Evolutionary conservation across 2,113 vertebrate genomes (phyloP), one percentile per base, ranked within the genome.

Genomic region (Antigone vipio): DNA sequence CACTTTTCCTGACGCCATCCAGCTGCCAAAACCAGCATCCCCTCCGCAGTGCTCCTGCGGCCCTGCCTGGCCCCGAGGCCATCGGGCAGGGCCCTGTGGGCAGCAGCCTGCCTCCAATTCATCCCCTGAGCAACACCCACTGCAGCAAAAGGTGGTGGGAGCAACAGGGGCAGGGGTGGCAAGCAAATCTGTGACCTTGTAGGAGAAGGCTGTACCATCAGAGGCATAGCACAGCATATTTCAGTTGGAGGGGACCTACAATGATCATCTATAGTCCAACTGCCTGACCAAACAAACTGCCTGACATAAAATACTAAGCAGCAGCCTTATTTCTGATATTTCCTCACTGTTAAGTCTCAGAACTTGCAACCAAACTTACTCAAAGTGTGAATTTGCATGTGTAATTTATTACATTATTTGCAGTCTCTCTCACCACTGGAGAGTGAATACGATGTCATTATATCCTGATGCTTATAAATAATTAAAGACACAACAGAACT

Each of bases 81-180:
- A 24, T 3, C 1, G 2, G 38, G 42, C 38, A 75, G n/a, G 11
- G 45, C 20, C 9, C 30, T 1, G 0, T 1, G 8, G 6, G 24
- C 53, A 75, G 42, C 22, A 84, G 9, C 60, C 47, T 79, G 32
- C 12, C 52, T 22, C 27, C 7, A 5, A 56, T 60, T 53, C 49
- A 47, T 27, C 5, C n/a, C 52, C 22, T 52, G 12, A 66, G 58
- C 59, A 59, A 19, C 45, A 50, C 4, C 22, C 6, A 5, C 32
- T 42, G 13, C 38, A 63, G 52, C 3, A 3, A 62, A 56, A 53
- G 26, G 23, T 34, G 52, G 53, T 77, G 69, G n/a, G 5, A 78
- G 27, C 22, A 85, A 53, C 27, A 3, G 5, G 29, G 32, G 24
- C 49, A 64, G 26, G 3, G 15, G 6, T 58, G 23, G 29, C 30